A percentile compares a stretch with the other conserved stretches of the same genome.
phyloP scores from a whole-genome alignment of 2,797 vertebrate genomes.

The Lycodopsis pacificus region DNA sequence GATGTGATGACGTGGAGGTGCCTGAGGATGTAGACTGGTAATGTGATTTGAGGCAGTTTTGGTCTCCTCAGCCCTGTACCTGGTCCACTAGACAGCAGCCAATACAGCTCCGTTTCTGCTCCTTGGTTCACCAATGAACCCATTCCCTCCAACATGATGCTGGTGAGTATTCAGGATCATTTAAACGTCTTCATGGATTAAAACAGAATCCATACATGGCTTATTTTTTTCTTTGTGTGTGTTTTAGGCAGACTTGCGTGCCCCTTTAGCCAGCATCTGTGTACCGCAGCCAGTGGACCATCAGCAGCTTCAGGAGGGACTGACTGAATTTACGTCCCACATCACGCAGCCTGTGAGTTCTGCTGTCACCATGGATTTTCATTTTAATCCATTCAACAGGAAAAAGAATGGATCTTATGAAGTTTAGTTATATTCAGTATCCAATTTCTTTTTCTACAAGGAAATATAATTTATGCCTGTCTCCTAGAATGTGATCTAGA shows the following conservation, averaged over 20 bases:
- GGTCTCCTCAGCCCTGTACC: slow-evolving; percentile 38
- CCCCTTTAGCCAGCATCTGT: slow-evolving; percentile 11
- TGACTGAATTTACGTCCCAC: slow-evolving; percentile 16
- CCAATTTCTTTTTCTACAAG: too few relatives aligned
- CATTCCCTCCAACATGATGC: slow-evolving; percentile 52
- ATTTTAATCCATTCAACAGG: not conserved
- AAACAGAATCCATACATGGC: not conserved
- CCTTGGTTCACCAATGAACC: slow-evolving; percentile 57
- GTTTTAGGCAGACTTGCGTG: slow-evolving; percentile 35
- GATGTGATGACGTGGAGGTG: not conserved
- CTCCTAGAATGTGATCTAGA: not conserved
- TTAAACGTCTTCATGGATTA: not conserved
- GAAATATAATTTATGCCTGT: not conserved
- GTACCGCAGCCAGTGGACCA: slow-evolving; percentile 12
- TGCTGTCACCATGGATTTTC: not conserved
- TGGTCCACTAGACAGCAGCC: slow-evolving; percentile 22
- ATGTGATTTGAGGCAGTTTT: slow-evolving; percentile 9
- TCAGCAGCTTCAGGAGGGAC: slow-evolving; percentile 31
- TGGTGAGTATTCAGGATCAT: slow-evolving; percentile 58
- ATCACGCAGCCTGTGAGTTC: slow-evolving; percentile 46
- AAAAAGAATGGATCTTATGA: not conserved
- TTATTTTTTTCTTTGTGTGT: not conserved
- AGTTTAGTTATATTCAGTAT: not conserved
- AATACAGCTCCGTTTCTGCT: slow-evolving; percentile 19
- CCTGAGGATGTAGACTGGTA: not conserved